These are phyloP conservation scores for Megalopta genalis DNA, from an alignment of 1,140 invertebrate genomes.

Conservation along the genomic window DNA sequence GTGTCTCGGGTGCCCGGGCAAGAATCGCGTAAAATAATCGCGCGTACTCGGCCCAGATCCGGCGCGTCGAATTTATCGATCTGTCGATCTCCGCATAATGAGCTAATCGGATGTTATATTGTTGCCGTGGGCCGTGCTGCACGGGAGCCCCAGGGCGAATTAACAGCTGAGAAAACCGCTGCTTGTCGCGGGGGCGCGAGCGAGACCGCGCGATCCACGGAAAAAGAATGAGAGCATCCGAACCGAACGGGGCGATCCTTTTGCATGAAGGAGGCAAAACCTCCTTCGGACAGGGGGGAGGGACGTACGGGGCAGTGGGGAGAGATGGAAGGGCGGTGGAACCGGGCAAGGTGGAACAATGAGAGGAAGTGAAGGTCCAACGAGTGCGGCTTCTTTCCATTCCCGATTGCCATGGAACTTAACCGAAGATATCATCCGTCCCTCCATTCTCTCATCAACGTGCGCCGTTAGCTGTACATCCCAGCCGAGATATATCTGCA, in stretches of 20 bases:
- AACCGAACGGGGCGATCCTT: background rate
- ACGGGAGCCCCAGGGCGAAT: conserved; percentile 38
- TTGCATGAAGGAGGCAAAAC: background rate
- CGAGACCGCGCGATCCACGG: conserved; percentile 16
- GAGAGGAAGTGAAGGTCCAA: conserved; percentile 75
- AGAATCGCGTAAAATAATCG: conserved; percentile 53
- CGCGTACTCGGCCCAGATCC: conserved; percentile 42
- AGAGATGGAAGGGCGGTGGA: background rate
- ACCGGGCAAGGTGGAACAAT: conserved; percentile 59
- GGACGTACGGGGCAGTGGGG: background rate
- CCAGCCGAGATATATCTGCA: conserved; percentile 48
- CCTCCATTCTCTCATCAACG: conserved; percentile 47
- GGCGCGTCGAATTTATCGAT: conserved; percentile 68
- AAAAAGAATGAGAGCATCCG: conserved; percentile 30
- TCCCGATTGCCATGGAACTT: conserved; percentile 63
- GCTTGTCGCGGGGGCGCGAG: background rate
- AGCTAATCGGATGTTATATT: conserved; percentile 70
- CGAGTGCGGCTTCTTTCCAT: conserved; percentile 70
- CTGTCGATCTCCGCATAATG: conserved; percentile 70
- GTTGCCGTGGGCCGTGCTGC: conserved; percentile 26
- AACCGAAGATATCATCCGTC: conserved; percentile 60
- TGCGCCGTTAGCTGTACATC: conserved; percentile 51
- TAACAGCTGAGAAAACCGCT: conserved; percentile 58
- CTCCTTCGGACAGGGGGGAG: background rate
- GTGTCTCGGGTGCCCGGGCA: conserved; percentile 25